Evolutionary conservation across 2,113 vertebrate genomes (phyloP).

Genomic region (Rousettus leschenaultii): DNA sequence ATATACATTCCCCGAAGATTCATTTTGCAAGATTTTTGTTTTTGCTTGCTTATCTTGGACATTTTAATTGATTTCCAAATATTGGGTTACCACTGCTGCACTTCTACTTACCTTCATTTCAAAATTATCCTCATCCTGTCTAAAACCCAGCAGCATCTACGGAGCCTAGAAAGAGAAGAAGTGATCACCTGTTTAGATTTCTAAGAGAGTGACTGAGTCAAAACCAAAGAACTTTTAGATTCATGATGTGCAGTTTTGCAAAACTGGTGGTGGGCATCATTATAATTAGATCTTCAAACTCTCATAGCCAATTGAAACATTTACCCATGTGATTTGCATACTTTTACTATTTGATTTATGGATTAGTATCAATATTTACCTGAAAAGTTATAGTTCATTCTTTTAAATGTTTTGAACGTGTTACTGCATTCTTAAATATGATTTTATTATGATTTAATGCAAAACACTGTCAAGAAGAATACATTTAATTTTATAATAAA

Average conservation of each 20-base stretch:
- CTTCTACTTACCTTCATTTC: not conserved
- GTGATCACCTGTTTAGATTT: not conserved
- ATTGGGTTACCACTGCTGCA: not conserved
- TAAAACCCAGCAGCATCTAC: not conserved
- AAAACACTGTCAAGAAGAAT: not conserved
- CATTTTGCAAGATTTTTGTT: not conserved
- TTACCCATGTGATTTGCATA: not conserved
- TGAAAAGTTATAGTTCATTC: not conserved
- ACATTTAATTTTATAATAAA: conserved; percentile 35
- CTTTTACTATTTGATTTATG: not conserved
- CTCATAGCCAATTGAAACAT: not conserved
- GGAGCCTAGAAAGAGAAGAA: not conserved
- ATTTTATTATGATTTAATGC: not conserved
- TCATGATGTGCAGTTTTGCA: not conserved
- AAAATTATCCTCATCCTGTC: not conserved
- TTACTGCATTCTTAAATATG: not conserved
- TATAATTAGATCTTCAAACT: not conserved
- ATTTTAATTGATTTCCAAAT: not conserved
- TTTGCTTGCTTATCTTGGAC: not conserved
- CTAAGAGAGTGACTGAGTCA: not conserved
- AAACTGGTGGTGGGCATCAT: not conserved
- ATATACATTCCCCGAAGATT: not conserved
- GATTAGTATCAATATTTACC: not conserved
- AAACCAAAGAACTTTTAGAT: not conserved
- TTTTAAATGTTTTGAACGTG: not conserved